phyloP scores from a whole-genome alignment of 2,113 vertebrate species.

The Nyctereutes procyonoides region DNA sequence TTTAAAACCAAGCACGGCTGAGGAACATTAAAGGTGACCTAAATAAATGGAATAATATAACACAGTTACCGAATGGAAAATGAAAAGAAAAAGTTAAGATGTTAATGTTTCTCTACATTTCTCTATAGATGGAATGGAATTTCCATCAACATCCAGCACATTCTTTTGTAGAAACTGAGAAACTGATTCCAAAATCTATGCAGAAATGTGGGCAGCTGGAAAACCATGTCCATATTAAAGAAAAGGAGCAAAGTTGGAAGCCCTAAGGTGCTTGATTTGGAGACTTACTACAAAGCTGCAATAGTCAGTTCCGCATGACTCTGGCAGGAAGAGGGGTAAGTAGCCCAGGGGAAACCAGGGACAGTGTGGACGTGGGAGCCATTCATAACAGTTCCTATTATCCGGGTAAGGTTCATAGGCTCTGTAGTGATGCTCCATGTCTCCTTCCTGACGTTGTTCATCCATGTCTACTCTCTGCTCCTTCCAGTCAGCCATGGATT shows the following conservation, averaged over 20 bases:
- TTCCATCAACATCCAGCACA: background rate
- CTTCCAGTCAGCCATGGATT: too few relatives aligned
- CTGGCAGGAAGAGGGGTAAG: accelerated
- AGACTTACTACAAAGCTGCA: background rate
- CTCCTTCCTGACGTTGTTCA: background rate
- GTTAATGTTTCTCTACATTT: background rate
- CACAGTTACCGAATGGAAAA: background rate
- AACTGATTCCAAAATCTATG: background rate
- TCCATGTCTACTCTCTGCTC: background rate
- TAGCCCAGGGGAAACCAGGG: accelerated
- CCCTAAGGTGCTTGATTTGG: accelerated
- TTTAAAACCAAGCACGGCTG: background rate
- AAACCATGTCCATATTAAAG: background rate
- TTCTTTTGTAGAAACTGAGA: background rate
- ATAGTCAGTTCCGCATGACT: accelerated
- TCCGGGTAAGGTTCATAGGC: accelerated
- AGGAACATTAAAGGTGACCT: background rate
- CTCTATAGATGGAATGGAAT: background rate
- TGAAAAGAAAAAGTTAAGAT: background rate
- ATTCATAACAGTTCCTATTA: accelerated
- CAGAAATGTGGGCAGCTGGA: background rate
- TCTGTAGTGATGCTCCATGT: accelerated
- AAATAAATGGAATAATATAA: background rate
- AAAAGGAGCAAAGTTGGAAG: background rate
- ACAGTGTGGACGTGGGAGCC: accelerated